Evolutionary conservation across 2,888 invertebrate species (phyloP).

Genomic region (Hylaea fasciaria): DNA sequence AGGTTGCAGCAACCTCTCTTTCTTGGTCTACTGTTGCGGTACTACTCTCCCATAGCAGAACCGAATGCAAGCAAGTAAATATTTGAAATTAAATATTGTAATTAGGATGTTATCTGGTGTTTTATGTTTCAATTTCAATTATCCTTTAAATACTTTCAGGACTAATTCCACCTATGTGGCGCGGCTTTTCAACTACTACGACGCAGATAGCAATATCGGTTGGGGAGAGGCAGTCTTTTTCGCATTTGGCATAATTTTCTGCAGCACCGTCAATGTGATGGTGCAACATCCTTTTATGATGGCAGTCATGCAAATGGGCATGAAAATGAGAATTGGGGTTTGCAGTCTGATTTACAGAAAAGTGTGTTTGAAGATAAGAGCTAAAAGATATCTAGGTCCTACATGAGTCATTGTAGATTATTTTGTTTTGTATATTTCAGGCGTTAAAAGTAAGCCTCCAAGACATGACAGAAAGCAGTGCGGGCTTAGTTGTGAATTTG

Average conservation of each 20-base stretch:
- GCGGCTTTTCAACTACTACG: conserved; percentile 86
- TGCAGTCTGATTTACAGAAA: conserved; percentile 95
- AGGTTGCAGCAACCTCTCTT: conserved; percentile 88
- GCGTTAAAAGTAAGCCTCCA: conserved; percentile 75
- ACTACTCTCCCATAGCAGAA: conserved; percentile 83
- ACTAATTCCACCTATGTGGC: conserved; percentile 83
- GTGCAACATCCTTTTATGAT: conserved; percentile 89
- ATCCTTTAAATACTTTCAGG: conserved; percentile 17
- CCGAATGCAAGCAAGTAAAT: conserved; percentile 47
- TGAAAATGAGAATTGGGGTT: conserved; percentile 91
- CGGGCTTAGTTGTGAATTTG: conserved; percentile 83
- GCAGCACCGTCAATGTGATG: conserved; percentile 86
- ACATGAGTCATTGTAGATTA: neutral
- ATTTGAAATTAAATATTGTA: neutral
- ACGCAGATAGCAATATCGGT: conserved; percentile 75
- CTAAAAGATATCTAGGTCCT: no score
- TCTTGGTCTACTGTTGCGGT: conserved; percentile 85
- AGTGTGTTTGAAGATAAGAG: conserved; percentile 69
- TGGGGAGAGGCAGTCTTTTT: conserved; percentile 87
- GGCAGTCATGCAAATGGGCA: conserved; percentile 90
- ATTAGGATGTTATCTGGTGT: neutral
- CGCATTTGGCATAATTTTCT: conserved; percentile 87
- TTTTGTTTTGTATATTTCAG: conserved; percentile 51
- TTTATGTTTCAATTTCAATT: neutral
- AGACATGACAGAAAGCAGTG: conserved; percentile 71